These are phyloP conservation scores for Otolemur garnettii DNA, from an alignment of 2,113 vertebrate genomes.

Conservation along the genomic window DNA sequence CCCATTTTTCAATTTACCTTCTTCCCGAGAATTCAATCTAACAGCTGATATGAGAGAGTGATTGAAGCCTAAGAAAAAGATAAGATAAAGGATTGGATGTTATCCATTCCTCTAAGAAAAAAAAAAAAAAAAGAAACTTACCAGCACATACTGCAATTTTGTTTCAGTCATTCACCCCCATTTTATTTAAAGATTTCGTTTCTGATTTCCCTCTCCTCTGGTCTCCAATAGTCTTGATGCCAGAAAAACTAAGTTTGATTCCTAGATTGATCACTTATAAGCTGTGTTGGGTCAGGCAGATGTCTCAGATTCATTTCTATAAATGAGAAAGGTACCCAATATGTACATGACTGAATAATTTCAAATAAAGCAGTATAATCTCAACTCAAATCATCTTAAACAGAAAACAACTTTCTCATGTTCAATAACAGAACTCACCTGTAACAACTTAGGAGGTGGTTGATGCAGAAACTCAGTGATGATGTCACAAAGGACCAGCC, in stretches of 20 bases:
- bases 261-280: accelerated
- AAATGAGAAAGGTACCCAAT: neutral
- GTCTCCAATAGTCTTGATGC: neutral
- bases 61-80: neutral
- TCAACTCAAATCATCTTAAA: neutral
- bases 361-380: neutral
- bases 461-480: neutral
- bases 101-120: neutral
- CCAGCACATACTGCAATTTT: neutral
- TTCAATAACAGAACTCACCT: too few species aligned
- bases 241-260: neutral
- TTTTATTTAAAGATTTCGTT: constrained; percentile 25
- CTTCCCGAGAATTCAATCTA: constrained; percentile 69
- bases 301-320: neutral
- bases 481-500: accelerated
- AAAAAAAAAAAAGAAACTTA: neutral
- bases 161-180: neutral
- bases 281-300: too few species aligned
- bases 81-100: constrained; percentile 30
- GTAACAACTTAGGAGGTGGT: accelerated
- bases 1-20: constrained; percentile 55
- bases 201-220: neutral
- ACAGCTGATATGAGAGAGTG: constrained; percentile 34
- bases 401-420: neutral
- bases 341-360: neutral